Evolutionary conservation across 2,888 invertebrate species (phyloP), one percentile per base, ranked within the genome.

Genomic region (Drosophila cognata): DNA sequence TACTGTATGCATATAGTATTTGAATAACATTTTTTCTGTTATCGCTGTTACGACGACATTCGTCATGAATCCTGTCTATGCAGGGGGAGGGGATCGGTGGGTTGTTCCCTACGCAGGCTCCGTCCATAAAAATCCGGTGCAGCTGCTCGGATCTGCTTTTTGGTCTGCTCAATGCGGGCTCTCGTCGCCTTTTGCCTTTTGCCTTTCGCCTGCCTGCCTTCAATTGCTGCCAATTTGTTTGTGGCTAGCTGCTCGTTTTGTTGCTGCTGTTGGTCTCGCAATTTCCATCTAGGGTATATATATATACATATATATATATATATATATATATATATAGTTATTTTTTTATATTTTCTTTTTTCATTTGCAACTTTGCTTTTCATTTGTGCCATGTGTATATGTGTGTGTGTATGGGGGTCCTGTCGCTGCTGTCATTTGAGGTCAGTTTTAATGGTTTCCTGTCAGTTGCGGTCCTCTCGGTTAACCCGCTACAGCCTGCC

Each of bases 391-490:
- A 48, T 58, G 28, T 61, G 41, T 38, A 56, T 69, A 29, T 52
- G 53, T 50, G 61, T 71, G 60, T 71, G 60, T 61, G 57, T 65
- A 60, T 71, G 65, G 55, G 31, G 56, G n/a, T 82, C 77, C 73
- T 73, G 81, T 79, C 89, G 90, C 56, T 84, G 84, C 70, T 90
- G 87, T 89, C 85, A 80, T 90, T 90, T 87, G 91, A 89, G 89
- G 89, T 87, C 88, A 87, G 82, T 89, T 90, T 89, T 89, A 90
- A 90, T 86, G 90, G 90, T 90, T 90, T 89, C 89, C 86, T 89
- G 90, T 90, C 90, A 89, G 89, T 81, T 78, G 86, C 48, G 90
- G 90, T 89, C 75, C 81, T 43, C 58, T 84, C 72, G 87, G 90
- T 86, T 86, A 80, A 83, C 84, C 89, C 71, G 65, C 66, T 72